Base-by-base conservation (phyloP, 2,797 vertebrate species). In the Silurus aristotelis region DNA sequence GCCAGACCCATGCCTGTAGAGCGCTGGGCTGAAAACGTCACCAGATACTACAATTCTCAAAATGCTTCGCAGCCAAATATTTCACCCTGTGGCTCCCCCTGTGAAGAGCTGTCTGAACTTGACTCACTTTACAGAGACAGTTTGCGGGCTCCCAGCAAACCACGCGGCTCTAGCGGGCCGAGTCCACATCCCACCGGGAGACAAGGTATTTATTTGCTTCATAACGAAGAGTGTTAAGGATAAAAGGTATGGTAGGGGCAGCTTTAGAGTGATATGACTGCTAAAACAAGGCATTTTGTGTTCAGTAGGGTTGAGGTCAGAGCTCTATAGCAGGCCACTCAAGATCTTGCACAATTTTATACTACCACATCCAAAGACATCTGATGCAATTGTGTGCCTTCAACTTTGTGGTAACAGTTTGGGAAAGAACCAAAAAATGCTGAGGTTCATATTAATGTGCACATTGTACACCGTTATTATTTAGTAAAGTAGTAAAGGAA, bases 61-160 rank as follows among this genome's bases (percentile, higher is more conserved):
- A 92, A 90, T 90, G 89, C 94, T 90, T 64, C 89, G 71, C 93
- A 87, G 72, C 80, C n/a, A 25, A 80, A 25, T 8, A 38, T 0
- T 31, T 91, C 90, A 78, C 94, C 93, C 22, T 82, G 38, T 8
- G 43, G 0, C 43, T 91, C 90, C 78, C 94, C 93, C 22, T 92
- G 93, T 15, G 95, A 96, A 91, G 97, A 97, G 91, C 90, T 96
- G 83, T 97, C 96, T 14, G 97, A 99, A 93, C 94, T 99, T 93
- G 96, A 99, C 87, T 96, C 95, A 46, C 95, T 99, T 84, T 99
- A 97, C 94, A 96, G 97, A 92, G 95, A 95, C 90, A 98, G 97
- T 93, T 94, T 99, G 90, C 95, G 95, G 91, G 95, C 95, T 91
- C 95, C 95, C 93, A 95, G 94, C 92, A 92, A 93, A 88, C 89